Base-by-base conservation (phyloP, 2,888 invertebrate species). In the Latheticus oryzae region DNA sequence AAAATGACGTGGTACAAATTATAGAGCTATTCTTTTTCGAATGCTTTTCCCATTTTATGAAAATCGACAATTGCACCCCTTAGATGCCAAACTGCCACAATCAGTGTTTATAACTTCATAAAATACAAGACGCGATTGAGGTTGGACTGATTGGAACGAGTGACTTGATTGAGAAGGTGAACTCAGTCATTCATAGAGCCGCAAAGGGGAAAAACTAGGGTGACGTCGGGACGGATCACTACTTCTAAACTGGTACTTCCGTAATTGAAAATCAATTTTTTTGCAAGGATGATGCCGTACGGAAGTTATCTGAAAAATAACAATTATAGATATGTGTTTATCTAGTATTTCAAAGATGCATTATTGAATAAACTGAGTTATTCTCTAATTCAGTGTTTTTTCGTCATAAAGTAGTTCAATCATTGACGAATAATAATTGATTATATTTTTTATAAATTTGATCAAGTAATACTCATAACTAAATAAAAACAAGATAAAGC, bases 1-100 rank as follows among this genome's bases (percentile, higher is more conserved):
- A 58, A 64, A 53, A 65, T 64, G 65, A 66, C 53, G 66, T 64
- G 66, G 63, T 60, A 63, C 65, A 65, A 66, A 65, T 67, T 67
- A 66, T 65, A 48, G 52, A 33, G 45, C 37, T 37, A 56, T 42
- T 55, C 55, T 55, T 47, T 47, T 26, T 8, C 12, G 7, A 5
- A 15, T 17, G 24, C 50, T 11, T 9, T 47, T 50, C 38, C 50
- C 50, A 30, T 17, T 19, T 50, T 28, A n/a, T 19, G 28, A 19
- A 50, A 32, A 50, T 50, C 12, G 26, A 9, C 7, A 19, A 9
- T 12, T 40, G 11, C 40, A 40, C 40, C 40, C 23, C n/a, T n/a
- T 40, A 21, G 17, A 17, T 9, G 12, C 33, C 23, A 12, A 40
- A 26, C 48, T 17, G 11, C 19, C 37, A 50, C 56, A 57, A 57